A percentile compares a stretch with the other conserved stretches of the same genome.
These are phyloP conservation scores for Bombus huntii DNA, from an alignment of 1,140 invertebrate genomes.

Conservation along the genomic window DNA sequence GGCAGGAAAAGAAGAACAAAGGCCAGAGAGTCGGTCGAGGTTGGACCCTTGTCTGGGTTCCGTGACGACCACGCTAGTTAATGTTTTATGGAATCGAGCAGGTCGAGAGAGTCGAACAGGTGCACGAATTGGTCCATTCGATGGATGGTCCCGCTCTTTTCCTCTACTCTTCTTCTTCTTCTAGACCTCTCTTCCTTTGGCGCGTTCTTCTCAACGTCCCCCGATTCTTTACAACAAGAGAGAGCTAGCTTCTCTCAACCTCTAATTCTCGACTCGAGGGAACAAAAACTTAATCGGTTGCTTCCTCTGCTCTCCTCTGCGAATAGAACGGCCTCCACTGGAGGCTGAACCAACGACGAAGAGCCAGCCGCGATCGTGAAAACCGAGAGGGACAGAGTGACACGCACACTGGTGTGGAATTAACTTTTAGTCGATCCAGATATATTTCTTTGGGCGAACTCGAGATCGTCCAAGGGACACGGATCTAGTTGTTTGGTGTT, in stretches of 20 bases:
- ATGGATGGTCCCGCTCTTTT: slow-evolving; percentile 14
- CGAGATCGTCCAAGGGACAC: background rate
- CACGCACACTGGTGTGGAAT: slow-evolving; percentile 30
- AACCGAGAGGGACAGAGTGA: slow-evolving; percentile 22
- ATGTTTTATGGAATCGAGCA: slow-evolving; percentile 52
- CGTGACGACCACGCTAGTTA: slow-evolving; percentile 56
- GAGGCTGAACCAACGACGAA: slow-evolving; percentile 19
- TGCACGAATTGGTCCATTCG: slow-evolving; percentile 61
- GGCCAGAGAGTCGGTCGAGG: slow-evolving; percentile 19
- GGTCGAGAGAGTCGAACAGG: slow-evolving; percentile 57
- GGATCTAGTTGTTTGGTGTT: slow-evolving; percentile 14
- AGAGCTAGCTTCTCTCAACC: slow-evolving; percentile 56
- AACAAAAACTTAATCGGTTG: slow-evolving; percentile 81
- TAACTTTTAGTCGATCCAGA: slow-evolving; percentile 33
- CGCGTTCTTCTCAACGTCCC: slow-evolving; percentile 24
- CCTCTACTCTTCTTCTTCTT: slow-evolving; percentile 25
- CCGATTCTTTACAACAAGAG: slow-evolving; percentile 24
- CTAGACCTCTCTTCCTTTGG: slow-evolving; percentile 41
- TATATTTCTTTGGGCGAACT: background rate
- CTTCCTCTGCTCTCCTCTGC: slow-evolving; percentile 72
- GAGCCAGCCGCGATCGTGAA: background rate
- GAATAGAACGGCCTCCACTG: slow-evolving; percentile 32
- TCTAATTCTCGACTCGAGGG: slow-evolving; percentile 75
- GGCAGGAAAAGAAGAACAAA: slow-evolving; percentile 55
- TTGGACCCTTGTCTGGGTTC: slow-evolving; percentile 42